Conservation (phyloP, 1,140 invertebrate genomes). For the Phymorhynchus buccinoides region DNA sequence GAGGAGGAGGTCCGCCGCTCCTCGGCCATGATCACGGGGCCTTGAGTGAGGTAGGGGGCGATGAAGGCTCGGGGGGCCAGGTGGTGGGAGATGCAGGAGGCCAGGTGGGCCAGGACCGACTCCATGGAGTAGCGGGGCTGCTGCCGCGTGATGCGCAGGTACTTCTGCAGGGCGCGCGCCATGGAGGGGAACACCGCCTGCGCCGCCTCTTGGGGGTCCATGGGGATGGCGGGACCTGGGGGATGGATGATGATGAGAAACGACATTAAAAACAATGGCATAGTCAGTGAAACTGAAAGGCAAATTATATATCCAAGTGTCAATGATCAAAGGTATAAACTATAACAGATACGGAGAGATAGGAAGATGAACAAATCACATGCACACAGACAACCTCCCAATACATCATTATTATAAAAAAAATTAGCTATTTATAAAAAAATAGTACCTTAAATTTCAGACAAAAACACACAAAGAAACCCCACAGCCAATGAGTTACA, state of each 20-base stretch:
- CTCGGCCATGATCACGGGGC: conserved; percentile 73
- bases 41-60: conserved; percentile 77
- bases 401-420: no score
- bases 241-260: conserved; percentile 87
- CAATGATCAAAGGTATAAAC: no score
- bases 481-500: no score
- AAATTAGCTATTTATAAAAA: no score
- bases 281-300: no score
- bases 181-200: conserved; percentile 97
- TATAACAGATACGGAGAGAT: no score
- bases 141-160: conserved; percentile 93
- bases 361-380: no score
- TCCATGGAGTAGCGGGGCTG: conserved; percentile 96
- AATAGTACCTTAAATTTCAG: no score
- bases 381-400: no score
- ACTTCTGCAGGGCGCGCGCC: conserved; percentile 95
- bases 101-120: conserved; percentile 88
- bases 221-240: conserved; percentile 78
- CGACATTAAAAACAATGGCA: no score
- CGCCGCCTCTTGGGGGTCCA: conserved; percentile 95
- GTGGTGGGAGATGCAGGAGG: conserved; percentile 92
- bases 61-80: conserved; percentile 93
- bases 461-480: no score
- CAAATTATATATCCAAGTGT: no score
- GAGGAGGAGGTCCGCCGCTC: conserved; percentile 52